Conservation (phyloP, 2,113 vertebrate species). For the Monopterus albus region DNA sequence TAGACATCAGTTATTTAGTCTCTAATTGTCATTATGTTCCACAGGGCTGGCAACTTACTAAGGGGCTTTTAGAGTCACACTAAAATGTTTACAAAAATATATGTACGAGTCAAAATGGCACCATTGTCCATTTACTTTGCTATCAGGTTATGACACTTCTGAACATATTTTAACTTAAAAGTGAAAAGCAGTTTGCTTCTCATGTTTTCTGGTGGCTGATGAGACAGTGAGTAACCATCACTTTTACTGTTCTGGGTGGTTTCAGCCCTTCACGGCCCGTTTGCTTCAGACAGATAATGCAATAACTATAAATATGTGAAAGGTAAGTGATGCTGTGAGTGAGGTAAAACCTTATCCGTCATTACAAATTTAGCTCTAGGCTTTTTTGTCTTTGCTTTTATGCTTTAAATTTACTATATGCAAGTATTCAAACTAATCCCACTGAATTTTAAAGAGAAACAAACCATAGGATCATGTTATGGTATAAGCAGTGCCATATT, state of each 20-base stretch:
- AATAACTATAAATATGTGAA: slow-evolving; percentile 8
- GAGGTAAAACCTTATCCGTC: slow-evolving; percentile 1
- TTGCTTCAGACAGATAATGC: slow-evolving; percentile 11
- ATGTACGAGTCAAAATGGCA: slow-evolving; percentile 3
- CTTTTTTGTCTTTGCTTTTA: neutral
- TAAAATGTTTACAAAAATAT: slow-evolving; percentile 55
- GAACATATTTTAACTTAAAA: slow-evolving; percentile 10
- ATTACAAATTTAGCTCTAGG: neutral
- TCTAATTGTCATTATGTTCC: slow-evolving; percentile 5
- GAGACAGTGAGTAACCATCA: neutral
- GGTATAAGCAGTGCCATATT: slow-evolving; percentile 14
- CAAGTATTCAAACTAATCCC: slow-evolving; percentile 4
- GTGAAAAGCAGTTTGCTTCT: slow-evolving; percentile 2
- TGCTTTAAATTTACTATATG: neutral
- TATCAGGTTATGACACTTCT: neutral
- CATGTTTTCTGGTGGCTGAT: slow-evolving; percentile 2
- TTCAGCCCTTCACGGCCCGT: slow-evolving; percentile 20
- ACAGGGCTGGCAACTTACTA: slow-evolving; percentile 31
- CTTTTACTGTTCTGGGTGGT: slow-evolving; percentile 14
- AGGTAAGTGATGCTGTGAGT: neutral
- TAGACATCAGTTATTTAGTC: neutral
- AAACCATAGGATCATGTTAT: neutral
- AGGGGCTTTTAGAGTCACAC: slow-evolving; percentile 6
- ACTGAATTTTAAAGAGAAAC: neutral
- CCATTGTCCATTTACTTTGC: slow-evolving; percentile 17